Evolutionary conservation across 1,140 invertebrate species (phyloP).

Genomic region (Bombus picipes): DNA sequence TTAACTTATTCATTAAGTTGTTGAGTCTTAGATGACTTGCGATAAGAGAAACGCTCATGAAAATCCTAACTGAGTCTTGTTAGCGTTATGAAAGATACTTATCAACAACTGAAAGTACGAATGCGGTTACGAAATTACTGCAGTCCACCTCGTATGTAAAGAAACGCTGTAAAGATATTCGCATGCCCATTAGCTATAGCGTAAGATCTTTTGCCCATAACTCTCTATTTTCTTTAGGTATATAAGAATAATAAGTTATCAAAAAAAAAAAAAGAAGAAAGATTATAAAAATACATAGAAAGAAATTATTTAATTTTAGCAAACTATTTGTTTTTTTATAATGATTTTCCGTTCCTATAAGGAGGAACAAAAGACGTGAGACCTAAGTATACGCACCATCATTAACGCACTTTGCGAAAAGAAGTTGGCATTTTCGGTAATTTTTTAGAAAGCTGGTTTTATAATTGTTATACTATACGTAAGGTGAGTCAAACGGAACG

Average conservation of each 20-base stretch:
- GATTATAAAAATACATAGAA: neutral
- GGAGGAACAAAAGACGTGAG: neutral
- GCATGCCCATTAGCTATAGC: neutral
- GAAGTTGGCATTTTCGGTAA: constrained; percentile 21
- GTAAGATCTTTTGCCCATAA: neutral
- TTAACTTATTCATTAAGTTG: neutral
- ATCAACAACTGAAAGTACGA: neutral
- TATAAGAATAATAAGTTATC: neutral
- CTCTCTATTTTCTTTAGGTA: neutral
- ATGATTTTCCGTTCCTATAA: neutral
- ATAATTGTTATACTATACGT: constrained; percentile 30
- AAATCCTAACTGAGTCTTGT: neutral
- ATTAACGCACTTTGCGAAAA: constrained; percentile 32
- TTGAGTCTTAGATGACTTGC: neutral
- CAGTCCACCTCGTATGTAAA: neutral
- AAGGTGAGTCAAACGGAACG: constrained; percentile 31
- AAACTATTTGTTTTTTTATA: constrained; percentile 32
- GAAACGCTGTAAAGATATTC: neutral
- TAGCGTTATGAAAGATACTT: neutral
- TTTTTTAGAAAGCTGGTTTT: constrained; percentile 42
- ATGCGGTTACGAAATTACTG: neutral
- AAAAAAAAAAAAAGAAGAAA: neutral
- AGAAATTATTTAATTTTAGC: constrained; percentile 34
- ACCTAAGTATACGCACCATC: constrained; percentile 41
- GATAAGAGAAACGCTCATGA: neutral